phyloP scores from a whole-genome alignment of 1,140 invertebrate genomes.

The Musca domestica region DNA sequence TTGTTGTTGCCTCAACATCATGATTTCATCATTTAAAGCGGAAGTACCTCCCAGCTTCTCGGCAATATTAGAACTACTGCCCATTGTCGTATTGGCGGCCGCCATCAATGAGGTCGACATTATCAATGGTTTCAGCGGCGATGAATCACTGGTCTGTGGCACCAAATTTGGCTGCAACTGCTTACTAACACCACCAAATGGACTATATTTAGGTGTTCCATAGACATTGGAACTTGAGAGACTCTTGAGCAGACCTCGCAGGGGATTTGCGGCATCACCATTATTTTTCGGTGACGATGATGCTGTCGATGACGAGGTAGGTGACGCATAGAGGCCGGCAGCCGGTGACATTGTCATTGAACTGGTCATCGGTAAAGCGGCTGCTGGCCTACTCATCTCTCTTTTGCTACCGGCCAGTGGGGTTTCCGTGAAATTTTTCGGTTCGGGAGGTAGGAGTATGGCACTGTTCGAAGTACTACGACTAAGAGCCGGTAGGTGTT shows the following conservation, averaged over 20 bases:
- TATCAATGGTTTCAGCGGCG: not conserved
- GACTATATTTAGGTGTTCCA: slow-evolving; percentile 29
- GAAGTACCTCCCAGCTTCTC: slow-evolving; percentile 5
- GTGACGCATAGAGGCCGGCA: not conserved
- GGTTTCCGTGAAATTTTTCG: slow-evolving; percentile 1
- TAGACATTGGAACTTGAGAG: slow-evolving; percentile 32
- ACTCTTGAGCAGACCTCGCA: slow-evolving; percentile 28
- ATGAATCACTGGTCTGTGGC: slow-evolving; percentile 8
- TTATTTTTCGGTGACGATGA: slow-evolving; percentile 32
- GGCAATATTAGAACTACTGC: not conserved
- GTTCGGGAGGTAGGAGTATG: slow-evolving; percentile 34
- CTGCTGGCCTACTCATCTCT: not conserved
- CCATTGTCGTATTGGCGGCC: slow-evolving; percentile 13
- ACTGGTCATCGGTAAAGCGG: slow-evolving; percentile 14
- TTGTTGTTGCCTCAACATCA: slow-evolving; percentile 24
- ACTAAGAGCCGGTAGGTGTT: slow-evolving; percentile 44
- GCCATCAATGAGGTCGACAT: slow-evolving; percentile 28
- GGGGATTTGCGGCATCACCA: slow-evolving; percentile 13
- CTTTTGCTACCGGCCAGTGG: slow-evolving; percentile 19
- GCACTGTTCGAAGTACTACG: slow-evolving; percentile 50
- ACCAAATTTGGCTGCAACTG: not conserved
- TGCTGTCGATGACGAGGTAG: slow-evolving; percentile 32
- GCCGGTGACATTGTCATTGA: slow-evolving; percentile 15
- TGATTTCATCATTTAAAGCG: slow-evolving; percentile 26
- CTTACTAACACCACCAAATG: slow-evolving; percentile 19